Percentiles rank a stretch among this genome's conserved stretches.
Conservation (phyloP, 2,888 invertebrate species). For the Drosophila infuscata region DNA sequence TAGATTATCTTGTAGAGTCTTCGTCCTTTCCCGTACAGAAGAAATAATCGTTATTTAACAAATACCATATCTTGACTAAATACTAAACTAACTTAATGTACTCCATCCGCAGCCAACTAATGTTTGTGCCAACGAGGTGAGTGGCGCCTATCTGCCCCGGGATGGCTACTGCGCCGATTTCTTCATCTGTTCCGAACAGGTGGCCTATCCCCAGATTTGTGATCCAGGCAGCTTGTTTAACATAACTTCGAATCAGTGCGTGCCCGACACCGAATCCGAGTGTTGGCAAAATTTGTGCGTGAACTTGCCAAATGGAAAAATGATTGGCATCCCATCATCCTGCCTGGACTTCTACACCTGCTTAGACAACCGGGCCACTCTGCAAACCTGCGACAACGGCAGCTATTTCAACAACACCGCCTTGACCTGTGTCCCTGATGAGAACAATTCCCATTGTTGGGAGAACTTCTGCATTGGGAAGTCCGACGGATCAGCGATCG, state of each 20-base stretch:
- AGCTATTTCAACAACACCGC: conserved; percentile 56
- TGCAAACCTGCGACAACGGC: conserved; percentile 57
- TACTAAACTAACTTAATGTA: background rate
- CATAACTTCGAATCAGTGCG: conserved; percentile 41
- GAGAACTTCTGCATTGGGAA: conserved; percentile 60
- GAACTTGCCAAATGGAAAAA: conserved; percentile 36
- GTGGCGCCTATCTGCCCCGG: conserved; percentile 66
- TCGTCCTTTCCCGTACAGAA: background rate
- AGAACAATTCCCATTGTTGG: conserved; percentile 56
- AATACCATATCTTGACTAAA: background rate
- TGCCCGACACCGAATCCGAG: conserved; percentile 51
- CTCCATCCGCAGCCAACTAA: conserved; percentile 43
- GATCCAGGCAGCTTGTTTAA: conserved; percentile 68
- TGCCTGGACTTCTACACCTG: conserved; percentile 72
- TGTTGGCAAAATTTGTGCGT: conserved; percentile 79
- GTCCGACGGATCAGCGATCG: conserved; percentile 42
- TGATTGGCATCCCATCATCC: conserved; percentile 31
- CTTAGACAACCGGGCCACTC: conserved; percentile 29
- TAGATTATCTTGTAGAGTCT: background rate
- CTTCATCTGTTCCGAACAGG: conserved; percentile 69
- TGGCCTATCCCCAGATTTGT: conserved; percentile 73
- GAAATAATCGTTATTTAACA: background rate
- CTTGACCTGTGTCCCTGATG: conserved; percentile 51
- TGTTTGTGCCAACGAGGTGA: conserved; percentile 60
- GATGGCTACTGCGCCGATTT: conserved; percentile 64